Evolutionary conservation across 2,888 invertebrate species (phyloP), one percentile per base, ranked within the genome.

Genomic region (Nudaria mundana): DNA sequence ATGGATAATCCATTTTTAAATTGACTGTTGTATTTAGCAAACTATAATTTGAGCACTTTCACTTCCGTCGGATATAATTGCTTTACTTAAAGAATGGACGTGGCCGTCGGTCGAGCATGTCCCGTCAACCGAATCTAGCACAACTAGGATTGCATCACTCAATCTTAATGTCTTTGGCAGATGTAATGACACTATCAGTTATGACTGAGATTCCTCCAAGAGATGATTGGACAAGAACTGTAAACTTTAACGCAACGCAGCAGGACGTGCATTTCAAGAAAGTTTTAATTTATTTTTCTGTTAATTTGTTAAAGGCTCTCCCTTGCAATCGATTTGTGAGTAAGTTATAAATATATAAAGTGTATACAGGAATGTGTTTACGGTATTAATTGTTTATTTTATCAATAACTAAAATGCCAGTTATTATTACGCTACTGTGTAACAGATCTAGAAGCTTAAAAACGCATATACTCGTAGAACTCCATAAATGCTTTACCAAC

Each of bases 251-350:
- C 32, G 74, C 67, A 0, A 24, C 51, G 0, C 78, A 75, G 24
- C 12, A 48, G 2, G 86, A 87, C 37, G 81, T 79, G 0, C 63
- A 71, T 13, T 87, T 85, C 44, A 88, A 88, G 58, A 85, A 77
- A 44, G 40, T 50, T 1, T 68, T 88, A 3, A 77, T 87, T 2
- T 47, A 67, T 29, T 48, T 81, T 7, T 71, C 77, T 16, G 76
- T 82, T 0, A 56, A 75, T 11, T 64, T 77, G 14, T 54, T 86
- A 2, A 81, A 77, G 56, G 46, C 51, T 0, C 79, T 72, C 37
- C 76, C 76, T 2, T 53, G 40, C 24, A 83, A 83, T 51, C 56
- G 41, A 32, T 75, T 63, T 51, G 87, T 87, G 40, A 80, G 85
- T 72, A 32, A 12, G 18, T 18, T 5, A 18, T 18, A 18, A 18